Evolutionary conservation across 2,888 invertebrate genomes (phyloP), one percentile per base, ranked within the genome.

Genomic region (Thymelicus sylvestris): DNA sequence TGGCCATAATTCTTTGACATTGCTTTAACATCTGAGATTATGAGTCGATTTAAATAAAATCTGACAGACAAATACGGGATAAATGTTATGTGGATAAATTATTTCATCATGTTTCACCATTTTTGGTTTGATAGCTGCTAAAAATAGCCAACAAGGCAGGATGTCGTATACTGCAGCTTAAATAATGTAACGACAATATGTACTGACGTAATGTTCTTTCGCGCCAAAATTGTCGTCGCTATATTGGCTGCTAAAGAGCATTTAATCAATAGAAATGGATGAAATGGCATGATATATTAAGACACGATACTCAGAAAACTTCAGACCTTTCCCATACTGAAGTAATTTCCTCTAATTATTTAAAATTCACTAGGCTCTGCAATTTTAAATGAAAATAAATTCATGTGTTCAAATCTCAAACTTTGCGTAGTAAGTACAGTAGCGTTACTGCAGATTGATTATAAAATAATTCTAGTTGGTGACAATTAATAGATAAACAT

Each of bases 211-310:
- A 57, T 13, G 31, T 44, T 44, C 31, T 52, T 57, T 57, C 57
- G 57, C 57, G 57, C 57, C 57, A 31, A 57, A 57, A 57, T 57
- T 13, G 12, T 31, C 31, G 24, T 31, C 57, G 57, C 31, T 31
- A 31, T 57, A 6, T 57, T 31, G 31, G 10, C 13, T 24, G 12
- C 31, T 31, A 57, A 10, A 31, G 57, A 57, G 57, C 8, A 19
- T 8, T 50, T 15, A 52, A 52, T 52, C 2, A 8, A 52, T 12
- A 52, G 15, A 52, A 19, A 52, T 47, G 31, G 31, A 31, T 19
- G 7, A 52, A 19, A 52, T 44, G 44, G 12, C 8, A 44, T 12
- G 44, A 12, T 44, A 44, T 8, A 44, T 44, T 44, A 10, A 10
- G 8, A 44, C 44, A 8, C 44, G 44, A 44, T 44, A 7, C 8